Conservation (phyloP, 2,888 invertebrate species). For the Deilephila elpenor region DNA sequence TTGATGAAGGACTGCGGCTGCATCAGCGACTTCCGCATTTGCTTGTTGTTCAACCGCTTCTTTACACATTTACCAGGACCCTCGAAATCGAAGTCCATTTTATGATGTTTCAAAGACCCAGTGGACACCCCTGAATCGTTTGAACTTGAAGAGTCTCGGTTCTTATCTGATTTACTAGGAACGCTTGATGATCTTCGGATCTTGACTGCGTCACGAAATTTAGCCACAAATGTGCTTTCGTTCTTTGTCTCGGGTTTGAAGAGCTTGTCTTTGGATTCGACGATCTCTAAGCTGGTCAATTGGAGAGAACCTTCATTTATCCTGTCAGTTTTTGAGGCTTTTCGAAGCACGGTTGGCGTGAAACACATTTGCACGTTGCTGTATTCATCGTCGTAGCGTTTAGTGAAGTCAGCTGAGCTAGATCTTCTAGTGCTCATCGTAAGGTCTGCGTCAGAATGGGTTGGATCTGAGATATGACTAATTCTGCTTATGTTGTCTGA, state of each 20-base stretch:
- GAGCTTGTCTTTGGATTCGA: conserved; percentile 60
- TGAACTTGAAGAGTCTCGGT: conserved; percentile 88
- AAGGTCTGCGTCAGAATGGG: conserved; percentile 74
- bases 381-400: conserved; percentile 81
- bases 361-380: conserved; percentile 69
- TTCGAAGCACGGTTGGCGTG: conserved; percentile 75
- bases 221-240: conserved; percentile 72
- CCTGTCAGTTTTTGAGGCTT: conserved; percentile 68
- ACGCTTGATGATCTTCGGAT: conserved; percentile 88
- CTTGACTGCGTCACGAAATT: conserved; percentile 84
- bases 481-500: conserved; percentile 83
- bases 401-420: conserved; percentile 87
- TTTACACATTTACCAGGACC: conserved; percentile 77
- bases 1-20: conserved; percentile 85
- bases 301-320: conserved; percentile 66
- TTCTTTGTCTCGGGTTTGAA: conserved; percentile 78
- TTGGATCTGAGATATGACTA: conserved; percentile 81
- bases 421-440: conserved; percentile 81
- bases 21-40: conserved; percentile 73
- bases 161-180: conserved; percentile 88
- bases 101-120: conserved; percentile 86
- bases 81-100: conserved; percentile 86
- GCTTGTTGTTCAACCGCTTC: conserved; percentile 75
- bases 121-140: conserved; percentile 89
- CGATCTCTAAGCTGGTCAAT: conserved; percentile 51